A percentile compares a stretch with the other conserved stretches of the same genome.
These are phyloP conservation scores for Xiphophorus hellerii DNA, from an alignment of 2,113 vertebrate species.

Conservation along the genomic window DNA sequence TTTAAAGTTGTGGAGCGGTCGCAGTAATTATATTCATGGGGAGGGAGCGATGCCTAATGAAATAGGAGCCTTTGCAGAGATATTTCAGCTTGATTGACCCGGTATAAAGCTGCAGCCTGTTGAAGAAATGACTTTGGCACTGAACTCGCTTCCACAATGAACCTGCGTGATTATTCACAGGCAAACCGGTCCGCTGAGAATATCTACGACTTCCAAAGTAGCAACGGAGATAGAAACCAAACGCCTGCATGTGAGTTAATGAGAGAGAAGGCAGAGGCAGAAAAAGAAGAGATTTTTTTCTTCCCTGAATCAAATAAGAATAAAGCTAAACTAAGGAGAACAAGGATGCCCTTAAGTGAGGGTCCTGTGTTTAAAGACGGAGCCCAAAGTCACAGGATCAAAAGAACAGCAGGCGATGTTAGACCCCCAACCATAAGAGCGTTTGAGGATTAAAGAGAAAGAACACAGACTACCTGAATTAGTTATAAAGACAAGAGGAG, in stretches of 20 bases:
- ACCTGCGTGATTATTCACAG: slow-evolving; percentile 56
- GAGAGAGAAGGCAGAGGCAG: slow-evolving; percentile 28
- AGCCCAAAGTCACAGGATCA: slow-evolving; percentile 19
- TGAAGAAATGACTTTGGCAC: slow-evolving; percentile 70
- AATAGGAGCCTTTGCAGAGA: slow-evolving; percentile 55
- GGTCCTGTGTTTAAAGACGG: slow-evolving; percentile 13
- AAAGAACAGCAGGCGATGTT: slow-evolving; percentile 3
- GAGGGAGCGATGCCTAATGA: slow-evolving; percentile 46
- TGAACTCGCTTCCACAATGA: slow-evolving; percentile 53
- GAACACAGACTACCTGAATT: background rate
- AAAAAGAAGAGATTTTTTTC: slow-evolving; percentile 18
- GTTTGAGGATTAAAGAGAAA: slow-evolving; percentile 24
- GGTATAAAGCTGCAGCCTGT: slow-evolving; percentile 61
- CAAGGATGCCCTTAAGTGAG: slow-evolving; percentile 18
- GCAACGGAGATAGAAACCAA: slow-evolving; percentile 21
- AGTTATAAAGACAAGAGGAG: background rate
- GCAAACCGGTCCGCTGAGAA: slow-evolving; percentile 61
- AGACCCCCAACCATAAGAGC: slow-evolving; percentile 1
- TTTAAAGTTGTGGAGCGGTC: slow-evolving; percentile 34
- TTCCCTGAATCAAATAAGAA: slow-evolving; percentile 42
- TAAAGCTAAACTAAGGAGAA: slow-evolving; percentile 11
- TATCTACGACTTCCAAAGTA: slow-evolving; percentile 56
- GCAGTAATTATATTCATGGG: slow-evolving; percentile 68
- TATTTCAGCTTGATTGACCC: slow-evolving; percentile 70
- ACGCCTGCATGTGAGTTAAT: slow-evolving; percentile 44